phyloP scores from a whole-genome alignment of 1,140 invertebrate species.

The Macrotrachela quadricornifera region DNA sequence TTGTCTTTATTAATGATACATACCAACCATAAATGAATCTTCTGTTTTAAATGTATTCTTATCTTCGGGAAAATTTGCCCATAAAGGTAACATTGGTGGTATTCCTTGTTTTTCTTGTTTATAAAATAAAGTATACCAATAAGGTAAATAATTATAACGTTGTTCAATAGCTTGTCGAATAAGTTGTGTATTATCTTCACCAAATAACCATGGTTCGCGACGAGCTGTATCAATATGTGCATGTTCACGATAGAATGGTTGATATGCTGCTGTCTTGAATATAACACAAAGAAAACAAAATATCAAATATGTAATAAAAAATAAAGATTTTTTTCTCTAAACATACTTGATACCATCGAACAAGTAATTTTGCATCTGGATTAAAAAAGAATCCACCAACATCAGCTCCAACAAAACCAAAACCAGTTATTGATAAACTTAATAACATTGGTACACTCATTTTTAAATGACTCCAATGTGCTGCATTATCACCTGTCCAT shows the following conservation, averaged over 20 bases:
- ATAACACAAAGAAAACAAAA: too few relatives aligned
- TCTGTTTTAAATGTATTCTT: conserved; percentile 54
- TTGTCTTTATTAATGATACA: conserved; percentile 30
- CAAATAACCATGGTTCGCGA: conserved; percentile 82
- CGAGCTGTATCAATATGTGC: conserved; percentile 79
- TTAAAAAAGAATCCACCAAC: conserved; percentile 94
- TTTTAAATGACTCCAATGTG: conserved; percentile 74
- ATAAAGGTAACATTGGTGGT: conserved; percentile 72
- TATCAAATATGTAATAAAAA: too few relatives aligned
- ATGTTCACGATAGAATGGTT: conserved; percentile 57
- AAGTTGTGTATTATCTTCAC: conserved; percentile 46
- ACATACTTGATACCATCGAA: conserved; percentile 69
- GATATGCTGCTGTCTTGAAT: conserved; percentile 44
- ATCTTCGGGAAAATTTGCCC: conserved; percentile 69
- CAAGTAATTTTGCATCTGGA: conserved; percentile 65
- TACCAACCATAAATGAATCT: conserved; percentile 54
- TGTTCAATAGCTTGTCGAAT: conserved; percentile 55
- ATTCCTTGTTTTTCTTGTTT: conserved; percentile 51
- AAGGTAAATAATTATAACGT: conserved; percentile 67
- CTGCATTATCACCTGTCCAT: conserved; percentile 94
- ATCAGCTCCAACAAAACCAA: conserved; percentile 87
- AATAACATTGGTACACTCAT: conserved; percentile 79
- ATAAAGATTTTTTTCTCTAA: too few relatives aligned
- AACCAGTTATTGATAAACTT: conserved; percentile 61
- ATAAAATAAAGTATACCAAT: conserved; percentile 83